Conservation (phyloP, 1,140 invertebrate genomes). For the Melipona quadrifasciata region DNA sequence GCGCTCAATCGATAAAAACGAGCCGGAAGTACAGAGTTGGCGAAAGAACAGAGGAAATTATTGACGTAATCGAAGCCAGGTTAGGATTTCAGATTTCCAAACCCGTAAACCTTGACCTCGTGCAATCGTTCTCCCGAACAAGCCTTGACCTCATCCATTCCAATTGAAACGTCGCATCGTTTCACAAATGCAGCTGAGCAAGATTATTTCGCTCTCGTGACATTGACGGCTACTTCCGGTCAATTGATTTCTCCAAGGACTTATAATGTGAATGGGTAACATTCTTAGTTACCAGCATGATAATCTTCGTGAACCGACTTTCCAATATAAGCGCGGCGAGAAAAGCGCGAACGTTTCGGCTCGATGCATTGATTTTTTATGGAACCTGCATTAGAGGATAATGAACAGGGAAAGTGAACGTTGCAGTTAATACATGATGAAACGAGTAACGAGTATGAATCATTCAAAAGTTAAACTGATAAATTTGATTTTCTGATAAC, state of each 20-base stretch:
- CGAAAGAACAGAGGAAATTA: neutral
- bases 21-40: neutral
- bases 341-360: neutral
- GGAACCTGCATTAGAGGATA: neutral
- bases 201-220: neutral
- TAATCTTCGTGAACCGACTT: neutral
- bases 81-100: conserved; percentile 17
- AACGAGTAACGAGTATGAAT: neutral
- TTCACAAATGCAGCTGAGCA: neutral
- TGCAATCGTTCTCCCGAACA: conserved; percentile 20
- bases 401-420: conserved; percentile 16
- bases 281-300: neutral
- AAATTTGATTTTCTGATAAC: neutral
- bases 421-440: neutral
- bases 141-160: conserved; percentile 28
- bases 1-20: conserved; percentile 34
- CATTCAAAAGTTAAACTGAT: neutral
- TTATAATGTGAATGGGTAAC: neutral
- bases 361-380: conserved; percentile 26
- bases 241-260: neutral
- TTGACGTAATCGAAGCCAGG: neutral
- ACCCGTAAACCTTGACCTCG: conserved; percentile 59
- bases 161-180: neutral
- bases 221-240: neutral
- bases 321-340: neutral